Conservation (phyloP, 1,140 invertebrate species). For the Drosophila rufa region DNA sequence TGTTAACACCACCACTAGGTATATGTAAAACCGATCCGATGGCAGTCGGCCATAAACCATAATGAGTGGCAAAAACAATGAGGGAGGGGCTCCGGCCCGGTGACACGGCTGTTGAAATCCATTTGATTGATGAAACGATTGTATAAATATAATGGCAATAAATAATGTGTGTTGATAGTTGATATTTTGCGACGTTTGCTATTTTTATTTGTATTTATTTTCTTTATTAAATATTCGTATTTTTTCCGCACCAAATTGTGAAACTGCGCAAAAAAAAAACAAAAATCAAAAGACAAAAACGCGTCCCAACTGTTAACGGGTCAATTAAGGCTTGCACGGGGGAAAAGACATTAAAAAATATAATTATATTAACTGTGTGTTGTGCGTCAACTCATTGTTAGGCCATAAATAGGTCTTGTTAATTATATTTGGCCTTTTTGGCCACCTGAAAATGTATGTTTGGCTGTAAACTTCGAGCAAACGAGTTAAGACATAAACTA, state of each 20-base stretch:
- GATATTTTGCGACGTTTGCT: slow-evolving; percentile 1
- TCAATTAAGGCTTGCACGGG: slow-evolving; percentile 43
- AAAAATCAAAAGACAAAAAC: slow-evolving; percentile 23
- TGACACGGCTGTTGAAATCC: slow-evolving; percentile 67
- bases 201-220: slow-evolving; percentile 18
- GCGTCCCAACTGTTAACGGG: slow-evolving; percentile 65
- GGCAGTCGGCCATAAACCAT: slow-evolving; percentile 51
- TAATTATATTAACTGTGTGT: slow-evolving; percentile 3
- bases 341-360: slow-evolving; percentile 15
- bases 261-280: slow-evolving; percentile 8
- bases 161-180: slow-evolving; percentile 59
- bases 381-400: slow-evolving; percentile 44
- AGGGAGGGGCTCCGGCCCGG: slow-evolving; percentile 25
- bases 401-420: slow-evolving; percentile 14
- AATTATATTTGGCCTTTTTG: not conserved
- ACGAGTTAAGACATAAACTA: not conserved
- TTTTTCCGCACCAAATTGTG: slow-evolving; percentile 30
- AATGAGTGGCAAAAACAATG: slow-evolving; percentile 37
- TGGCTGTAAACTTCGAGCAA: not conserved
- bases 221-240: slow-evolving; percentile 9
- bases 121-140: slow-evolving; percentile 76
- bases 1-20: slow-evolving; percentile 30
- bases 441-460: no score
- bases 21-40: slow-evolving; percentile 54
- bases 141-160: slow-evolving; percentile 72